Base-by-base conservation (phyloP, 2,797 vertebrate genomes). In the Hippocampus kuda region DNA sequence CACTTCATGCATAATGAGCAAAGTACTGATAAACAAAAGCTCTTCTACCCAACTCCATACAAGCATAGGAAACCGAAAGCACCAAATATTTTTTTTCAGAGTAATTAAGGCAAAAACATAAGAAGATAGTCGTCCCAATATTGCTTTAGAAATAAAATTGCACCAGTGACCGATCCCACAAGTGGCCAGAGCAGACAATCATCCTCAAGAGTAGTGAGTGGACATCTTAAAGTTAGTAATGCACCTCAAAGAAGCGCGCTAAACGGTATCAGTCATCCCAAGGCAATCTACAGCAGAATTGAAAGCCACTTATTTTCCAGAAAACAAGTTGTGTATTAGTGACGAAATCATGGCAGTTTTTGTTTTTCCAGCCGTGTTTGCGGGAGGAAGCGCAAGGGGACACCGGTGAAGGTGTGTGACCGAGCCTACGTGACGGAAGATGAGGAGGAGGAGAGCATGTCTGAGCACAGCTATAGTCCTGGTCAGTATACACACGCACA, bases 401-500 rank as follows among this genome's bases (percentile, higher is more conserved):
- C 91, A 60, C 92, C 92, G 30, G 90, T 93, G 79, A 93, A 93
- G 81, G 91, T 92, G 85, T 92, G 91, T 72, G 92, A 92, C 74
- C 87, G 90, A 68, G 90, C 83, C 2, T 93, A 92, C 72, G 91
- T 92, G 68, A 92, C 92, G 42, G 91, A 93, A 83, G 92, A 92
- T 87, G 92, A 93, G 77, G 92, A 93, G 84, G 92, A 93, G 85
- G 92, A 93, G 80, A 93, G 92, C 84, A 86, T 92, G 86, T 93
- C 92, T 1, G 92, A 93, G 72, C 92, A 92, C 87, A 93, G 92
- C 82, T 92, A 91, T 88, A 92, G 91, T 68, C 91, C 91, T 41
- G 91, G 91, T 93, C 71, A 12, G 72, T 26, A 59, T 27, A 18
- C 44, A 3, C 12, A 46, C 42, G 3, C 42, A 34, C 24, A 26